These are phyloP conservation scores for Phortica okadai DNA, from an alignment of 2,888 invertebrate species.

Conservation along the genomic window DNA sequence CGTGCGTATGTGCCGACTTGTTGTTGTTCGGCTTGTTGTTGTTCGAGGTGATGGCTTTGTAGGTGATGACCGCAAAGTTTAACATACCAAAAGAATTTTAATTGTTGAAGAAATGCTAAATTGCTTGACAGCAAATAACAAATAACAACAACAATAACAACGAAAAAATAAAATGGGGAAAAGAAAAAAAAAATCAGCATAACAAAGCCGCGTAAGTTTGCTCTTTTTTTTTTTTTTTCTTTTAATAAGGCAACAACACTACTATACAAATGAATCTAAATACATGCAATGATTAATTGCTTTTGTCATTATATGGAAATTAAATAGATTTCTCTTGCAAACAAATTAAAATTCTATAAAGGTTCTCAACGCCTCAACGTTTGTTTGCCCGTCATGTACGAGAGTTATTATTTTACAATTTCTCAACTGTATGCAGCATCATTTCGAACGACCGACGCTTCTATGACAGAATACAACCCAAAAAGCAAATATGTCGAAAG, in stretches of 20 bases:
- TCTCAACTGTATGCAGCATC: slow-evolving; percentile 54
- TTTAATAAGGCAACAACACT: not conserved
- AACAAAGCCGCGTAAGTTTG: slow-evolving; percentile 64
- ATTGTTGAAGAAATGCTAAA: slow-evolving; percentile 44
- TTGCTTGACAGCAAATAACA: slow-evolving; percentile 8
- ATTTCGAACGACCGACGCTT: slow-evolving; percentile 39
- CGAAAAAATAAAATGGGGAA: not conserved
- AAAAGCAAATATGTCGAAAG: not conserved
- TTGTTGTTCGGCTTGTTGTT: slow-evolving; percentile 43
- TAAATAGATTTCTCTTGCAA: slow-evolving; percentile 60
- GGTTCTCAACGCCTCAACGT: slow-evolving; percentile 45
- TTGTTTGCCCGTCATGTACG: not conserved
- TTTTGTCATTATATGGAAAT: slow-evolving; percentile 67
- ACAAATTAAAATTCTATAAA: slow-evolving; percentile 67
- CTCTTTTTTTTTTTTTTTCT: slow-evolving; percentile 1
- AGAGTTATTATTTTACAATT: slow-evolving; percentile 30
- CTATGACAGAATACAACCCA: not conserved
- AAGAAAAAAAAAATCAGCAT: slow-evolving; percentile 55
- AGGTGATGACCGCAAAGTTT: slow-evolving; percentile 61
- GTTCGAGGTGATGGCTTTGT: slow-evolving; percentile 43
- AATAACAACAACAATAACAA: slow-evolving; percentile 11
- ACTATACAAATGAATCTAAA: slow-evolving; percentile 46
- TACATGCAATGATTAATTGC: slow-evolving; percentile 68
- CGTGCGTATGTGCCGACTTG: slow-evolving; percentile 34
- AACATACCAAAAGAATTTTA: slow-evolving; percentile 70